Evolutionary conservation across 2,113 vertebrate genomes (phyloP).

Genomic region (Canis aureus): DNA sequence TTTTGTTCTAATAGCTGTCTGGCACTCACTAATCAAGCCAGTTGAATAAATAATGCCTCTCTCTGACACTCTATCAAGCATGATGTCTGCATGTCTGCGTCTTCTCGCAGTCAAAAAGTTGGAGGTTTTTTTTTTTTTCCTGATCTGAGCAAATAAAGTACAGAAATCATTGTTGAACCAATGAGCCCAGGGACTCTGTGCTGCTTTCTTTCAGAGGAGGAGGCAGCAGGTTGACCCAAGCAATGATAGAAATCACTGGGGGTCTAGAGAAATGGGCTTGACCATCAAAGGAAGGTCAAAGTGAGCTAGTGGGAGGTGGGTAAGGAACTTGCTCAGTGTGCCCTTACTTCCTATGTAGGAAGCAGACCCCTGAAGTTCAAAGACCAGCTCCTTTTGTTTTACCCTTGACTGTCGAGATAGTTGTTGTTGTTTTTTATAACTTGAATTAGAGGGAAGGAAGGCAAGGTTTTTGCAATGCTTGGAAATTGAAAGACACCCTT

Average conservation of each 20-base stretch:
- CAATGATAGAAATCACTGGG: background rate
- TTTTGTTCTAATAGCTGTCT: conserved; percentile 73
- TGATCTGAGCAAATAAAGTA: conserved; percentile 42
- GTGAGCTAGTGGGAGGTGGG: background rate
- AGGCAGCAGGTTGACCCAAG: background rate
- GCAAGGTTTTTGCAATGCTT: background rate
- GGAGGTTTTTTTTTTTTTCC: background rate
- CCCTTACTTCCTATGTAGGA: background rate
- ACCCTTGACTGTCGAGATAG: background rate
- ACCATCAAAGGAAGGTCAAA: conserved; percentile 1
- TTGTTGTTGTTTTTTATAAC: background rate
- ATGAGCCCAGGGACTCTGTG: background rate
- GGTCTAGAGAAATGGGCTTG: background rate
- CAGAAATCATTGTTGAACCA: background rate
- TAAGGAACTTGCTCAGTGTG: background rate
- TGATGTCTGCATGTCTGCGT: background rate
- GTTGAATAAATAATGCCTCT: conserved; percentile 60
- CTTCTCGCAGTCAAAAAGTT: background rate
- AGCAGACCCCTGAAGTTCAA: background rate
- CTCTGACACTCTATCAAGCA: conserved; percentile 31
- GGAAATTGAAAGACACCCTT: conserved; percentile 1
- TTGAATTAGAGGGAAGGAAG: background rate
- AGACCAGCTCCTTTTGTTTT: background rate
- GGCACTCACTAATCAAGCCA: conserved; percentile 58
- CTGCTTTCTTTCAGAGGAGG: background rate